Percentiles rank a stretch among this genome's conserved stretches.
Evolutionary conservation across 35 echinoderm and acorn worm species (phyloP).

Genomic region (Lytechinus pictus): DNA sequence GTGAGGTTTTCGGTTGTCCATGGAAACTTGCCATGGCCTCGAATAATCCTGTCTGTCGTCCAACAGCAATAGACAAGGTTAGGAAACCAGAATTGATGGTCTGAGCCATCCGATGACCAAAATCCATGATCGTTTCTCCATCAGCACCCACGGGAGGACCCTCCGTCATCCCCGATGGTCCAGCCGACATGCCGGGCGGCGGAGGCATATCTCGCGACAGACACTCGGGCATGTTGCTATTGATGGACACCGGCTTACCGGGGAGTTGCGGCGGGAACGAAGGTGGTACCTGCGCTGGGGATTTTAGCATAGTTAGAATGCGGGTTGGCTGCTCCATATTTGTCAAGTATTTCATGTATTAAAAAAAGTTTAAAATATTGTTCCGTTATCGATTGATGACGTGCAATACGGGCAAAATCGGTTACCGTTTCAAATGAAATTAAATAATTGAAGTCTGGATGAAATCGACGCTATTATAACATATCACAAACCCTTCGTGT

Average conservation of each 20-base stretch:
- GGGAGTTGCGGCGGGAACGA: constrained; percentile 4
- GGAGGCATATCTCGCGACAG: constrained; percentile 48
- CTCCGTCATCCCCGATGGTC: constrained; percentile 56
- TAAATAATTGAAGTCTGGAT: background rate
- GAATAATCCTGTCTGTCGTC: constrained; percentile 84
- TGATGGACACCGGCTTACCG: constrained; percentile 47
- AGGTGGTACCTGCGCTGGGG: constrained; percentile 5
- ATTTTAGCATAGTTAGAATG: constrained; percentile 34
- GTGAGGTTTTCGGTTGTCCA: constrained; percentile 83
- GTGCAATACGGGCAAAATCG: background rate
- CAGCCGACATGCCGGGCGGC: constrained; percentile 65
- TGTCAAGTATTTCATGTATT: background rate
- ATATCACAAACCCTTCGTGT: too few relatives aligned
- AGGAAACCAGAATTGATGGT: constrained; percentile 84
- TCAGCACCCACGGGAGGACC: constrained; percentile 34
- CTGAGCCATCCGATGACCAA: constrained; percentile 82
- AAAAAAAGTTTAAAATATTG: background rate
- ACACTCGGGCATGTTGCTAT: constrained; percentile 43
- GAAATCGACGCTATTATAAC: background rate
- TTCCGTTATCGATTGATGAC: background rate
- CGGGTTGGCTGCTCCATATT: constrained; percentile 36
- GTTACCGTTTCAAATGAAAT: background rate
- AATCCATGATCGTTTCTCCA: constrained; percentile 67
- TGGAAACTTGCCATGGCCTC: constrained; percentile 69
- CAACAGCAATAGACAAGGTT: constrained; percentile 77